Conservation (phyloP, 1,140 invertebrate species). For the Vanessa tameamea region DNA sequence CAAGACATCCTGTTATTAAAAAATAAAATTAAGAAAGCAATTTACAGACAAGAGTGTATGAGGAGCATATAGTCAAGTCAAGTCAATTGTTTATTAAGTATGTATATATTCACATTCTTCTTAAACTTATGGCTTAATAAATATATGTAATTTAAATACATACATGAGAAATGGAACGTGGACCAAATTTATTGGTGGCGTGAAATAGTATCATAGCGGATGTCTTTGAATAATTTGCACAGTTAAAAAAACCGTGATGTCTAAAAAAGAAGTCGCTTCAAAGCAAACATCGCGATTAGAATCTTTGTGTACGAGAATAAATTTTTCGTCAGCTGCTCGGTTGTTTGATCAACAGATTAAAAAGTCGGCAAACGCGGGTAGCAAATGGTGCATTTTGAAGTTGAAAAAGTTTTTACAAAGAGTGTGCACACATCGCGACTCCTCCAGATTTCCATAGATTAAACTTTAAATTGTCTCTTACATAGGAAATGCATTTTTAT, state of each 20-base stretch:
- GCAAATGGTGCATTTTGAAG: conserved; percentile 62
- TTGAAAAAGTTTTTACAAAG: conserved; percentile 42
- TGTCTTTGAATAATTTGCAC: conserved; percentile 33
- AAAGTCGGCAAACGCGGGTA: conserved; percentile 54
- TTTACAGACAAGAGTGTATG: too few species aligned
- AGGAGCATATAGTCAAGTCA: too few species aligned
- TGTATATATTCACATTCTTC: not conserved
- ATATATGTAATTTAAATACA: not conserved
- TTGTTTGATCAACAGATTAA: conserved; percentile 74
- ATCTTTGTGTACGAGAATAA: conserved; percentile 70
- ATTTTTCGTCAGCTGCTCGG: conserved; percentile 64
- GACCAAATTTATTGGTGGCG: conserved; percentile 8
- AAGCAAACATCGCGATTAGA: conserved; percentile 62
- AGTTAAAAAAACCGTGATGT: conserved; percentile 36
- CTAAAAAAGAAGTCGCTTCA: conserved; percentile 48
- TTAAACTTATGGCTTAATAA: not conserved
- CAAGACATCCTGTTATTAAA: too few species aligned
- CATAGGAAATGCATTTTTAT: conserved; percentile 24
- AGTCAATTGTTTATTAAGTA: too few species aligned
- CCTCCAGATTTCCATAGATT: conserved; percentile 37
- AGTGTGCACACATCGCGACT: conserved; percentile 34
- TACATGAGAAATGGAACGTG: not conserved
- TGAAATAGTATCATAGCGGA: not conserved
- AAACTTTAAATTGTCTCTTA: conserved; percentile 38
- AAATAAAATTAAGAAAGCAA: too few species aligned